Conservation (phyloP, 2,113 vertebrate species). For the Mesembrinibis cayennensis region DNA sequence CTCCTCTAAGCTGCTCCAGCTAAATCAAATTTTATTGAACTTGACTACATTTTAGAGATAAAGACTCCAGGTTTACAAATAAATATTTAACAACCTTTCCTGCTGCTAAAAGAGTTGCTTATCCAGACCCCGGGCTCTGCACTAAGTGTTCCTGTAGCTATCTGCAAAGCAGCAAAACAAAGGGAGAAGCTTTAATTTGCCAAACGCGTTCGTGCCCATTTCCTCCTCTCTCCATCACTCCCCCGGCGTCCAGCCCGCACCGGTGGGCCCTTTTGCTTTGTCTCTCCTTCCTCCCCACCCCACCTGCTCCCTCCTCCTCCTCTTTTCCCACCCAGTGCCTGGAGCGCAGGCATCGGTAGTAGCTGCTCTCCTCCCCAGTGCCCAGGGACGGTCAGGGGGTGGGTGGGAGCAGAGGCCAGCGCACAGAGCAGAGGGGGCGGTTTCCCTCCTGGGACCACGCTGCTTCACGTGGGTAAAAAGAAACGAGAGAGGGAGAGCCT, state of each 20-base stretch:
- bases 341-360: rapidly evolving
- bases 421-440: too few relatives aligned
- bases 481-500: not conserved
- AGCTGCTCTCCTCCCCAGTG: not conserved
- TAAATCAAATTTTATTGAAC: constrained; percentile 65
- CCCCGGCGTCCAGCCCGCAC: rapidly evolving
- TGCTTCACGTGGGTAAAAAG: not conserved
- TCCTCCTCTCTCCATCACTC: not conserved
- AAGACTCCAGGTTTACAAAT: constrained; percentile 71
- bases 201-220: not conserved
- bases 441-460: not conserved
- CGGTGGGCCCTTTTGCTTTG: not conserved
- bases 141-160: constrained; percentile 50
- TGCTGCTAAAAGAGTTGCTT: constrained; percentile 52
- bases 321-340: not conserved
- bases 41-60: constrained; percentile 43
- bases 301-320: not conserved
- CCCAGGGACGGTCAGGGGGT: not conserved
- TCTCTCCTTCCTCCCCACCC: not conserved
- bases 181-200: constrained; percentile 48
- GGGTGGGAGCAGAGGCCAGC: not conserved
- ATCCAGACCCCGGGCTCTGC: not conserved
- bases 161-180: constrained; percentile 63
- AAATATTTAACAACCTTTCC: constrained; percentile 69
- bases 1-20: not conserved